Conservation (phyloP, 2,797 vertebrate genomes). For the Enteromius unitaeniatus region DNA sequence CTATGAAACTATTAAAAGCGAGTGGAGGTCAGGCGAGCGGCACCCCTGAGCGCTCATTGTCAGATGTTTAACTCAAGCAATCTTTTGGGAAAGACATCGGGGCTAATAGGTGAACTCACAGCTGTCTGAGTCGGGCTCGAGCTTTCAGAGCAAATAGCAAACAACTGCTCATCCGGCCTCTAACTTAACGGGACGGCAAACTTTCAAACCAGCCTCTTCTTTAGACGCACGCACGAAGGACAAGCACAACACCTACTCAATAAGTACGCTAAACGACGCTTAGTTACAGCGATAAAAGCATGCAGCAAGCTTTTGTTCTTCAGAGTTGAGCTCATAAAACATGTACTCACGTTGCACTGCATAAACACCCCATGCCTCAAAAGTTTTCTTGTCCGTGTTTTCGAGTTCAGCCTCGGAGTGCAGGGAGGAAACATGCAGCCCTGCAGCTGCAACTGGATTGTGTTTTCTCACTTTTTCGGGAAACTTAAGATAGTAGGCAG, state of each 20-base stretch:
- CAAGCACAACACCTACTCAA: conserved; percentile 9
- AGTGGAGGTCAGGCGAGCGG: conserved; percentile 84
- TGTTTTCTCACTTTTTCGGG: conserved; percentile 75
- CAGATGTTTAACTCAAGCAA: conserved; percentile 87
- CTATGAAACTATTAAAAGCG: conserved; percentile 89
- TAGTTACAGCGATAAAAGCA: conserved; percentile 6
- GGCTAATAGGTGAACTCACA: conserved; percentile 91
- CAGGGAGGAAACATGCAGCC: conserved; percentile 74
- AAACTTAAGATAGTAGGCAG: conserved; percentile 83
- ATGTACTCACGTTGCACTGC: conserved; percentile 67
- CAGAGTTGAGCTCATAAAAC: conserved; percentile 57
- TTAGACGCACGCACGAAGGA: conserved; percentile 15
- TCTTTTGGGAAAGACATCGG: conserved; percentile 88
- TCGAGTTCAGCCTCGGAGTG: conserved; percentile 73
- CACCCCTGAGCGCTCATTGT: conserved; percentile 86
- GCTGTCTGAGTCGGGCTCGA: conserved; percentile 79
- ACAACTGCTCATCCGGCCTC: conserved; percentile 62
- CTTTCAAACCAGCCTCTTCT: conserved; percentile 37
- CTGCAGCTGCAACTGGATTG: conserved; percentile 75
- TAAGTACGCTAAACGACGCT: conserved; percentile 29
- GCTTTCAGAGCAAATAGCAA: conserved; percentile 60
- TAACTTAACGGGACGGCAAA: conserved; percentile 64
- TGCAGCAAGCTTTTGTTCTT: conserved; percentile 37
- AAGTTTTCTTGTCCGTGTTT: conserved; percentile 72
- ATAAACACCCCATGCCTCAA: conserved; percentile 68